These are phyloP conservation scores for Drosophila meridiana DNA, from an alignment of 2,888 invertebrate genomes.

Conservation along the genomic window DNA sequence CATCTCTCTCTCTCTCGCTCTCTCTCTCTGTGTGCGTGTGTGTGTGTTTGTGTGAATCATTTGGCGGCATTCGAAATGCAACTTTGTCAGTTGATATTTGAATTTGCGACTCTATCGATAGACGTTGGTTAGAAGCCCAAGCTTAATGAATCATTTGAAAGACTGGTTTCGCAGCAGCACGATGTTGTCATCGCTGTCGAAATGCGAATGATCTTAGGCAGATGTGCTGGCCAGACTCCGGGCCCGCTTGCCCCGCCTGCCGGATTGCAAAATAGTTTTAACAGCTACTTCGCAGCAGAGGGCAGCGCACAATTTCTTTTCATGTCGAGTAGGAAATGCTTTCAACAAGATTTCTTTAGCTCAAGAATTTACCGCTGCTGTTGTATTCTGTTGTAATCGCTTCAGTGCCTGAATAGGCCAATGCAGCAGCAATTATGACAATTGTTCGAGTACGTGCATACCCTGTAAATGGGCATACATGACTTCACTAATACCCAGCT, in stretches of 20 bases:
- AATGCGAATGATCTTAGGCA: conserved; percentile 54
- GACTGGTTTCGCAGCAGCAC: conserved; percentile 44
- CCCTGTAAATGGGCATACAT: neutral
- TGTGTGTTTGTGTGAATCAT: conserved; percentile 34
- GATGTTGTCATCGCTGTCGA: conserved; percentile 51
- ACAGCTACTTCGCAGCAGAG: conserved; percentile 33
- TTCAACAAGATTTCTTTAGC: conserved; percentile 77
- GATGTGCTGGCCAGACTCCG: conserved; percentile 23
- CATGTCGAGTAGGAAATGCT: conserved; percentile 73
- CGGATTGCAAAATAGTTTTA: conserved; percentile 47
- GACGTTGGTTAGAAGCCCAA: conserved; percentile 30
- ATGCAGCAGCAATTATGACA: conserved; percentile 47
- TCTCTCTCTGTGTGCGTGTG: neutral
- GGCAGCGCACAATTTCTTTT: conserved; percentile 64
- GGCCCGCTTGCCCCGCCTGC: neutral
- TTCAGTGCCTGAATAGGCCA: conserved; percentile 58
- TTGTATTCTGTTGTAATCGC: conserved; percentile 56
- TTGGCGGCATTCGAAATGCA: conserved; percentile 50
- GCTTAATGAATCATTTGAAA: conserved; percentile 45
- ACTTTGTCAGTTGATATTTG: conserved; percentile 43
- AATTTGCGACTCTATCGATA: conserved; percentile 28
- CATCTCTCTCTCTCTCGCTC: conserved; percentile 1
- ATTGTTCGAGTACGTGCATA: conserved; percentile 7
- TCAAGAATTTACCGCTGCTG: conserved; percentile 71
- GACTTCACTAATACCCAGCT: too few relatives aligned